phyloP scores from a whole-genome alignment of 2,888 invertebrate species.

The Hartigia nigra region DNA sequence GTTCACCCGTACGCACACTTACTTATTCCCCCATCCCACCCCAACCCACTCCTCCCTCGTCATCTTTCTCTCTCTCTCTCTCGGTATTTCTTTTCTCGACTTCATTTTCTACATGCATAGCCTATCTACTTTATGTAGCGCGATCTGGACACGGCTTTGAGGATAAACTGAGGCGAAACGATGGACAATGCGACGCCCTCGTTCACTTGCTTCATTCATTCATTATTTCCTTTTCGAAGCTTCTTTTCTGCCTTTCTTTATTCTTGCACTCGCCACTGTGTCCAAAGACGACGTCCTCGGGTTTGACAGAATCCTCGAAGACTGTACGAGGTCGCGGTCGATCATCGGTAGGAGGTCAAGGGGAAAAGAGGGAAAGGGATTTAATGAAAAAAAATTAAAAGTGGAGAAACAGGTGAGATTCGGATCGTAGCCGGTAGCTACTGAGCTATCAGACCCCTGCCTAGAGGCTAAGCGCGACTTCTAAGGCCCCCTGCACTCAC shows the following conservation, averaged over 20 bases:
- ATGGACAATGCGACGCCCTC: constrained; percentile 9
- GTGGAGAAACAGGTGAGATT: not conserved
- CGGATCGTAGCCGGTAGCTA: constrained; percentile 34
- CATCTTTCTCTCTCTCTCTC: no score
- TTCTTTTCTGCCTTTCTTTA: constrained; percentile 70
- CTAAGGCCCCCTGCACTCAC: constrained; percentile 17
- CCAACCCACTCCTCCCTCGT: not conserved
- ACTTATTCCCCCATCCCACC: not conserved
- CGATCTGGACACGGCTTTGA: not conserved
- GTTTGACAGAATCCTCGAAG: not conserved
- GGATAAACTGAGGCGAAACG: constrained; percentile 11
- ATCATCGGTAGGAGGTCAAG: not conserved
- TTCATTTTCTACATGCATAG: not conserved
- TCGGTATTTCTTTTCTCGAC: not conserved
- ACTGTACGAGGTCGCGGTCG: not conserved
- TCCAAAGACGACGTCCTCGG: constrained; percentile 29
- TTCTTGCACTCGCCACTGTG: constrained; percentile 61
- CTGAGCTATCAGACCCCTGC: constrained; percentile 44
- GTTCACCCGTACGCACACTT: constrained; percentile 6
- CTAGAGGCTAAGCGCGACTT: constrained; percentile 25
- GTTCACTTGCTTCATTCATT: constrained; percentile 50
- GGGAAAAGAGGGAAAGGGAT: not conserved
- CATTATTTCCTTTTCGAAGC: constrained; percentile 69
- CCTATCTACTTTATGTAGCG: not conserved
- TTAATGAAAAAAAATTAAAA: constrained; percentile 21